Evolutionary conservation across 2,797 vertebrate species (phyloP), one percentile per base, ranked within the genome.

Genomic region (Halcyon badia): DNA sequence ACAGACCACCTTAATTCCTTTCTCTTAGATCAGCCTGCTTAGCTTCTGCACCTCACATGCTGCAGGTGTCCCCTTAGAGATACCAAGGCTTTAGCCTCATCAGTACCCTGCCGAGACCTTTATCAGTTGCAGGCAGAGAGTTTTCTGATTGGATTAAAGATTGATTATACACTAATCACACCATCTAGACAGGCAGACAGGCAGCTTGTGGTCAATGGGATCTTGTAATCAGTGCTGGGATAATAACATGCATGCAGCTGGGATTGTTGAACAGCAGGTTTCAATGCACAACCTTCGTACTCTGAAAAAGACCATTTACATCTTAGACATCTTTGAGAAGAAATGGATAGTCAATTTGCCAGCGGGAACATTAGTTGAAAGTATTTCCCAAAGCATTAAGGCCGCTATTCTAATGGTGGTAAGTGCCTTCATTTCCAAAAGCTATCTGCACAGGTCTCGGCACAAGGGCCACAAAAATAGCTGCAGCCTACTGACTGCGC

Each of bases 121-220:
- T 98, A 98, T 98, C 98, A 97, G 95, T 96, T 87, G 83, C 92
- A 97, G 96, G 83, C 97, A 98, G 94, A 84, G 91, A 96, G 96
- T 87, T 94, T 98, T 98, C 97, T 98, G 98, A 99, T 98, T 98
- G 98, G 98, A 98, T 98, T 98, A 98, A 93, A 98, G 98, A 98
- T 98, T 98, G 98, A 99, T 99, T 98, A 98, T 97, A 96, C 95
- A 91, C 97, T 96, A 98, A 99, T 99, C 98, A 98, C 86, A 96
- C 83, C 52, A 96, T 96, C 96, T 96, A 97, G 97, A 97, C 97
- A 90, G 96, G 95, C 96, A 96, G 96, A 91, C 96, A 94, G 88
- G 96, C 97, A 97, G 94, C 97, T 98, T 97, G 97, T 91, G 98
- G 98, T 98, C 98, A 99, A 98, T 98, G 97, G 97, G 97, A 98